Base-by-base conservation (phyloP, 2,888 invertebrate genomes). In the Chrysotoxum bicinctum region DNA sequence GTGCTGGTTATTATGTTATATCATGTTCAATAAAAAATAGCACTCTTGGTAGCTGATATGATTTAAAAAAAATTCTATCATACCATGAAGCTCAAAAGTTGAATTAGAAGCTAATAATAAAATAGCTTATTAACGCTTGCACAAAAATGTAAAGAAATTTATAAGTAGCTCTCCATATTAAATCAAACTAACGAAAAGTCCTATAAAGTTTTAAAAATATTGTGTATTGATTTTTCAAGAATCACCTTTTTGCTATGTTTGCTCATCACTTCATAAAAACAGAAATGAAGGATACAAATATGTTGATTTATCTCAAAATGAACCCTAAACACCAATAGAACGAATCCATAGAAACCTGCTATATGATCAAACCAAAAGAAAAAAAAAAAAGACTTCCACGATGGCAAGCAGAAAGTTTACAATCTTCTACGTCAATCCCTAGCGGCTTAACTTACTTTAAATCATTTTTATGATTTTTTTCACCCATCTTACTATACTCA, bases 341-440 rank as follows among this genome's bases (percentile, higher is more conserved):
- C n/a, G n/a, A n/a, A 23, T 21, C 1, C 14, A 23, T 48, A 8
- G 19, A 16, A 7, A 23, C 5, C 6, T 40, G 7, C n/a, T 14
- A 6, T 10, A 3, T 2, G 4, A 14, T 1, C 14, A 40, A 40
- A 40, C n/a, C 8, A 45, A 19, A 19, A 19, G 4, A 19, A 50
- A 26, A 52, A 23, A 14, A 23, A 50, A 52, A 35, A 58, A 37
- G 58, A 56, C 58, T 60, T 23, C n/a, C 9, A 60, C 12, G n/a
- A n/a, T n/a, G 40, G 16, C 10, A 23, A 37, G 23, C 37, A 37
- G 16, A 64, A 64, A 64, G 30, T 64, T 64, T 62, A 62, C 43
- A 60, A 62, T 62, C 16, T 32, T 40, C 43, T 43, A 43, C 32
- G 64, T 64, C 64, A 45, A 64, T 64, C 45, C 64, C 45, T 45